Percentiles rank a stretch among this genome's conserved stretches.
Conservation (phyloP, 2,888 invertebrate genomes). For the Drosophila cracens region DNA sequence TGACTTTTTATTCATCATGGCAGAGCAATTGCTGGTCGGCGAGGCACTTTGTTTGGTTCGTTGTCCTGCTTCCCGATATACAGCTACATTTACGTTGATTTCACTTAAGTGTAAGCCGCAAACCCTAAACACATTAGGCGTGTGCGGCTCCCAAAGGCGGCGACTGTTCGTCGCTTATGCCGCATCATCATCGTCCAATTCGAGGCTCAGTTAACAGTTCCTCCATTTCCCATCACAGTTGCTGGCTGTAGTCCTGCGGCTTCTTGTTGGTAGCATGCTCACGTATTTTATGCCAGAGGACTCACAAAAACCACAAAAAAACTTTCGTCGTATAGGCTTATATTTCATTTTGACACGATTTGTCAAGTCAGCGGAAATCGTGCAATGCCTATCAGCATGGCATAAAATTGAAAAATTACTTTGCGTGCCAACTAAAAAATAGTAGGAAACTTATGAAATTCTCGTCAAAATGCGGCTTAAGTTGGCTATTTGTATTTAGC, state of each 20-base stretch:
- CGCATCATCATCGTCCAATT: slow-evolving; percentile 64
- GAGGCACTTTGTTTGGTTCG: no score
- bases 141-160: slow-evolving; percentile 32
- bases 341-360: slow-evolving; percentile 78
- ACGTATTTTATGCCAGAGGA: slow-evolving; percentile 57
- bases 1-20: neutral
- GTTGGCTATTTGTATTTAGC: slow-evolving; percentile 37
- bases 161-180: slow-evolving; percentile 54
- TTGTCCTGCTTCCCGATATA: slow-evolving; percentile 11
- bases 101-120: slow-evolving; percentile 72
- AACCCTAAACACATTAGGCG: slow-evolving; percentile 73
- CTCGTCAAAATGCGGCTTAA: slow-evolving; percentile 56
- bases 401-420: slow-evolving; percentile 81
- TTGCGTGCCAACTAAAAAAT: slow-evolving; percentile 68
- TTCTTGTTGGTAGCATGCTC: slow-evolving; percentile 56
- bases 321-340: slow-evolving; percentile 63
- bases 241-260: slow-evolving; percentile 16
- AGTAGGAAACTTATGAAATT: slow-evolving; percentile 67
- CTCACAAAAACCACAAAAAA: slow-evolving; percentile 15
- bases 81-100: slow-evolving; percentile 67
- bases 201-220: slow-evolving; percentile 1
- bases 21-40: slow-evolving; percentile 16
- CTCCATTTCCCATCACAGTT: slow-evolving; percentile 16
- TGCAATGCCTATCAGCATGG: slow-evolving; percentile 74
- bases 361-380: slow-evolving; percentile 83